Base-by-base conservation (phyloP, 2,888 invertebrate species). In the Auanema sp. region DNA sequence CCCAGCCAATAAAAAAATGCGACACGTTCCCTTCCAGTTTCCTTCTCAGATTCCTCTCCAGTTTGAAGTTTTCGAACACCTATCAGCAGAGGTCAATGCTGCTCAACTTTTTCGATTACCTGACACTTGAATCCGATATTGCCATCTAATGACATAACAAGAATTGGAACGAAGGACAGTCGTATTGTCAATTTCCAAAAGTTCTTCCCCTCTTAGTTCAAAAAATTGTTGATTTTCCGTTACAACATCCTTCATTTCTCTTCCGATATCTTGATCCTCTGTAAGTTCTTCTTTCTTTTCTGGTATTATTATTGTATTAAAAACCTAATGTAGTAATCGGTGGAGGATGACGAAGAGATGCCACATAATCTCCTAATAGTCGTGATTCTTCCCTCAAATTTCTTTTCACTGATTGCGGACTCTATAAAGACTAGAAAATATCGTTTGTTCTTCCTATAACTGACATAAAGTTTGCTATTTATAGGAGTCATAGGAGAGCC, bases 1-100 rank as follows among this genome's bases (percentile, higher is more conserved):
- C 80, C 80, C 23, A 80, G 64, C 80, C 80, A 80, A 57, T 80
- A 79, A 69, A 80, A 80, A 60, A 71, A 80, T 10, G 75, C 75
- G 6, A 71, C 61, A 41, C 80, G 55, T 21, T 75, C 65, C 42
- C 80, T 58, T 23, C 80, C 80, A 10, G 79, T 80, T 52, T 79
- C 77, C 47, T 75, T 59, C 21, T 73, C 76, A 8, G 58, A 57
- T 16, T 65, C 69, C 49, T 61, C 63, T 18, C 71, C 75, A 0
- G 69, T 71, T 25, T 63, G 57, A 10, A 72, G 55, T 3, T 68
- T 47, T 23, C 76, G 67, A n/a, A 79, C 71, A 16, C 77, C 76
- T 72, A 53, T 56, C n/a, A 23, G n/a, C 16, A 51, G 40, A 11
- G 16, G 16, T 6, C 25, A 8, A 51, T 44, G 16, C 10, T 57